These are phyloP conservation scores for Megaceryle alcyon DNA, from an alignment of 2,797 vertebrate species.

Conservation along the genomic window DNA sequence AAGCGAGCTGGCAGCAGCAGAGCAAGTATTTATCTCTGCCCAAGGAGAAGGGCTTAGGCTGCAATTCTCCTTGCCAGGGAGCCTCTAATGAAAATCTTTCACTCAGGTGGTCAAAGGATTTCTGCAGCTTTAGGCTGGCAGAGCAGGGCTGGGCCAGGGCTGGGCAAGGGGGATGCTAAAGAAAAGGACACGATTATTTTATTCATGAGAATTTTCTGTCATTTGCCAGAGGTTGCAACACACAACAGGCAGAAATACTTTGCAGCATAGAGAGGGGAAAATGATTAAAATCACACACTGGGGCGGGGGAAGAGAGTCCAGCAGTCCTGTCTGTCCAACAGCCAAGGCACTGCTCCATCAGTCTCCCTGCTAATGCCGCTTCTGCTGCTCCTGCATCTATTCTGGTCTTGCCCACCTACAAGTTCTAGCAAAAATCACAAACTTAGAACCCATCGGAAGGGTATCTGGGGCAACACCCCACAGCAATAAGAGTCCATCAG, in stretches of 20 bases:
- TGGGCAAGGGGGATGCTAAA: background rate
- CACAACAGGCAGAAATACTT: background rate
- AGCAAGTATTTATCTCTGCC: background rate
- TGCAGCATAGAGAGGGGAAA: background rate
- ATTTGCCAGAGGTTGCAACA: background rate
- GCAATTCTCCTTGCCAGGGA: background rate
- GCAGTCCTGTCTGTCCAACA: rapidly evolving
- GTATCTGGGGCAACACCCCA: background rate
- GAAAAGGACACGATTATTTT: background rate
- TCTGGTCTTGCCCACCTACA: background rate
- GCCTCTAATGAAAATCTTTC: background rate
- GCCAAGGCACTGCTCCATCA: rapidly evolving
- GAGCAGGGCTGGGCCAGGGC: background rate
- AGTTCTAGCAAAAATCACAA: background rate
- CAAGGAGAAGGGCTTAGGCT: background rate
- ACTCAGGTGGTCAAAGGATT: background rate
- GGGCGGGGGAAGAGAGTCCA: rapidly evolving
- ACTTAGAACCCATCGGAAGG: background rate
- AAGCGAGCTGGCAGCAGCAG: background rate
- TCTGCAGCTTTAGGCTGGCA: background rate
- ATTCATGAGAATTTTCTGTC: background rate
- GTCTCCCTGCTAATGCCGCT: background rate
- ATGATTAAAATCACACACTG: background rate
- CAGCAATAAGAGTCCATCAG: background rate
- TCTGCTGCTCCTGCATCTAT: background rate